phyloP scores from a whole-genome alignment of 2,888 invertebrate species.

The Falcaria lacertinaria region DNA sequence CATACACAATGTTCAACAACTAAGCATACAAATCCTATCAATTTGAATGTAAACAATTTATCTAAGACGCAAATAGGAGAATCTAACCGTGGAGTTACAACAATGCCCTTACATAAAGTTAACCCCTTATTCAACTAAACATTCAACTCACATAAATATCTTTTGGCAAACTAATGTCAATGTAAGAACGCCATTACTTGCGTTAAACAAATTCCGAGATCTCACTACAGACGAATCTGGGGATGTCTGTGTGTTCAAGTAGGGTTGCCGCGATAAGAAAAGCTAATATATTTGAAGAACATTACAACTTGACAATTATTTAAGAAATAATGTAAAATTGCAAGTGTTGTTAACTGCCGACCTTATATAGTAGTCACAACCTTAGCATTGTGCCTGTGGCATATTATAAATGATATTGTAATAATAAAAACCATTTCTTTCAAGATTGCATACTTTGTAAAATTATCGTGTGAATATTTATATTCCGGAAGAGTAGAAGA shows the following conservation, averaged over 20 bases:
- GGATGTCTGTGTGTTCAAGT: slow-evolving; percentile 13
- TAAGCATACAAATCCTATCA: slow-evolving; percentile 24
- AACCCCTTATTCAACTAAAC: slow-evolving; percentile 76
- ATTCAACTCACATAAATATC: slow-evolving; percentile 76
- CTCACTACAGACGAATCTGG: slow-evolving; percentile 37
- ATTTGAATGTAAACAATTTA: slow-evolving; percentile 37
- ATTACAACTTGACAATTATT: too few species aligned
- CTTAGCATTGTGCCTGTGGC: too few species aligned
- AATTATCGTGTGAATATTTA: too few species aligned
- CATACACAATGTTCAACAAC: slow-evolving; percentile 3
- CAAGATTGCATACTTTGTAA: too few species aligned
- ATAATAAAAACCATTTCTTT: too few species aligned
- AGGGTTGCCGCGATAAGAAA: neutral
- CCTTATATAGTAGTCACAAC: too few species aligned
- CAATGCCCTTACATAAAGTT: slow-evolving; percentile 62
- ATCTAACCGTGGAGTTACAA: slow-evolving; percentile 47
- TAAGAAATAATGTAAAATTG: too few species aligned
- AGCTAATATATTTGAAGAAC: neutral
- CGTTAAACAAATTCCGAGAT: slow-evolving; percentile 74
- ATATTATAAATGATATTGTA: too few species aligned
- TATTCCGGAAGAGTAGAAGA: too few species aligned
- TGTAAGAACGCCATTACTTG: slow-evolving; percentile 75
- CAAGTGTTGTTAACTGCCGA: too few species aligned
- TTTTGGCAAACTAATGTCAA: slow-evolving; percentile 79
- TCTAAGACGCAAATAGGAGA: slow-evolving; percentile 35